phyloP scores from a whole-genome alignment of 2,888 invertebrate genomes.

The Leucoma salicis region DNA sequence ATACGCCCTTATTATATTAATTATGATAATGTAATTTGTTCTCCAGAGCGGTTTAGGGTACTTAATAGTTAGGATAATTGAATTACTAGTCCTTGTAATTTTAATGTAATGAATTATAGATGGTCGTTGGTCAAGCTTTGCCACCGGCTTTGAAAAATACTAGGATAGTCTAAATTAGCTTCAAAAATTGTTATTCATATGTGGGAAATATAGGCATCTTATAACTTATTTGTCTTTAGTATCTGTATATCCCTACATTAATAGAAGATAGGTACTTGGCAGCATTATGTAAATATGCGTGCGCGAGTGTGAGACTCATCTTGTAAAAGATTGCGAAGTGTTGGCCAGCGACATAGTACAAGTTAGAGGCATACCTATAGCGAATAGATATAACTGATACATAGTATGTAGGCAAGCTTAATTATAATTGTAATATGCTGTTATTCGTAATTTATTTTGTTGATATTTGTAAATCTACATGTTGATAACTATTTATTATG shows the following conservation, averaged over 20 bases:
- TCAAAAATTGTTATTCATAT: no score
- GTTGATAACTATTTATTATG: conserved; percentile 82
- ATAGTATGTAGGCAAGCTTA: conserved; percentile 57
- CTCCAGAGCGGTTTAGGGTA: conserved; percentile 81
- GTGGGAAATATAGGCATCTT: no score
- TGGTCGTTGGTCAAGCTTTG: conserved; percentile 56
- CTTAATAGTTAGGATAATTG: conserved; percentile 81
- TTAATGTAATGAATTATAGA: conserved; percentile 73
- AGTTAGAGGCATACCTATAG: conserved; percentile 68
- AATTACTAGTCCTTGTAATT: conserved; percentile 81
- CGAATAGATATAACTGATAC: conserved; percentile 60
- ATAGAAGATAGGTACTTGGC: conserved; percentile 8
- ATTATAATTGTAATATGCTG: conserved; percentile 77
- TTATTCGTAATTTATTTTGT: conserved; percentile 83
- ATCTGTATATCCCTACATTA: background rate
- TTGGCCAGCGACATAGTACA: conserved; percentile 72
- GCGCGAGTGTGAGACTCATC: conserved; percentile 8
- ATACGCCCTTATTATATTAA: conserved; percentile 59
- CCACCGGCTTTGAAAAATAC: background rate
- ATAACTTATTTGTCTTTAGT: no score
- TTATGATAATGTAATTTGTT: conserved; percentile 50
- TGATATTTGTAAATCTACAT: conserved; percentile 82
- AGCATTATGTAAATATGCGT: conserved; percentile 1
- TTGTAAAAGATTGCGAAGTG: conserved; percentile 15
- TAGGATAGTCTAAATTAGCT: no score